Base-by-base conservation (phyloP, 2,113 vertebrate genomes). In the Synchiropus splendidus region DNA sequence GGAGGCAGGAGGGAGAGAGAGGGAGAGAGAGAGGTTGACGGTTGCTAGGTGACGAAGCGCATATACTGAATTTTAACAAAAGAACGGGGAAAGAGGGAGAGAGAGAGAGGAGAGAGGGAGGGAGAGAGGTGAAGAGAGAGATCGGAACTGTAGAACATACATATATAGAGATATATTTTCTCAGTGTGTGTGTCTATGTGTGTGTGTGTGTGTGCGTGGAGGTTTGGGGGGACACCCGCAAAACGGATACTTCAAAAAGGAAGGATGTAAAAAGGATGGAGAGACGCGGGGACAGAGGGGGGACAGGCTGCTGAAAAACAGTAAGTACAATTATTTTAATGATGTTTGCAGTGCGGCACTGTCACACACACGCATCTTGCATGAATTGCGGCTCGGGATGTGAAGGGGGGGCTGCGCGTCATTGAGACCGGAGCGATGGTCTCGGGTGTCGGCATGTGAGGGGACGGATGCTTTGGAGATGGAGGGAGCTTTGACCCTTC, bases 41-140 rank as follows among this genome's bases (percentile, higher is more conserved):
- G 85, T 87, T 86, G 85, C 84, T 85, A 85, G 82, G 85, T 83
- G 84, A 87, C 83, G 77, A 79, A 76, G 82, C 75, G 82, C 85
- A 86, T 87, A 87, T 86, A 86, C 85, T 85, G 85, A 87, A 87
- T 87, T 86, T 87, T 87, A 87, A 87, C 85, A 85, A 87, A 86
- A 87, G 83, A 84, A 78, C 78, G 63, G 77, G 77, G 80, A 82
- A 64, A 85, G 76, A 84, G 78, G 61, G 76, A 81, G 54, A 13
- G 59, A 57, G 70, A 54, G n/a, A 64, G 58, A 52, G 62, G 60
- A 61, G 74, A 58, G 70, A 72, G 72, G 45, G 74, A 62, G 72
- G 56, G 70, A 75, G 71, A 58, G 71, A 71, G 73, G 42, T 54
- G 61, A 70, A 66, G 64, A 80, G 72, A 80, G 64, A 59, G 74